Evolutionary conservation across 1,140 invertebrate genomes (phyloP), one percentile per base, ranked within the genome.

Genomic region (Diuraphis noxia): DNA sequence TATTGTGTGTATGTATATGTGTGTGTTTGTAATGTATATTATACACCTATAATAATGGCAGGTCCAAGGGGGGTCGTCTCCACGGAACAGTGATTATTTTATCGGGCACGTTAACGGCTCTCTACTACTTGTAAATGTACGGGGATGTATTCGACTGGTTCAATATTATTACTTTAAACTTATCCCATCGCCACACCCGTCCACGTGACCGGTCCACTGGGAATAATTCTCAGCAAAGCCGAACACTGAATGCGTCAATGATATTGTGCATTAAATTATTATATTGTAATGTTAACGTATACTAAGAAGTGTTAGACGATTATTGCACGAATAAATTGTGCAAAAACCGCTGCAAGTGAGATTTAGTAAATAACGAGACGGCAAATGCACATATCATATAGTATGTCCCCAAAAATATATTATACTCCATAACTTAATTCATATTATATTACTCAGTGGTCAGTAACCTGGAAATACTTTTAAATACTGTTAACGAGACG

Each of bases 31-130:
- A 63, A n/a, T 63, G n/a, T 38, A 25, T 25, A 56, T 21, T 36
- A 56, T 30, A 23, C 46, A 38, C 49, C 34, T 38, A 82, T 36
- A 86, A n/a, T 72, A 86, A n/a, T 72, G 30, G 30, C 56, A 72
- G 56, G 56, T 36, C 88, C 88, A 46, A 46, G 72, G 88, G 87
- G 87, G 88, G 88, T 90, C 56, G 56, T 72, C 56, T 72, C 88
- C 88, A 79, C 40, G 79, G 56, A 79, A 77, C 56, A 49, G 63
- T 90, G 63, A 79, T 90, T 90, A 77, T 46, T 34, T 17, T 25
- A 77, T 90, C 88, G 21, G 41, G 46, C n/a, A 49, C 46, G 40
- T 90, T 90, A 81, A 90, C 63, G n/a, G 41, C 19, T 25, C 56
- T 30, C 46, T 23, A 36, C n/a, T 87, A n/a, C 52, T 36, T 25